Evolutionary conservation across 2,888 invertebrate species (phyloP).

Genomic region (Falcaria lacertinaria): DNA sequence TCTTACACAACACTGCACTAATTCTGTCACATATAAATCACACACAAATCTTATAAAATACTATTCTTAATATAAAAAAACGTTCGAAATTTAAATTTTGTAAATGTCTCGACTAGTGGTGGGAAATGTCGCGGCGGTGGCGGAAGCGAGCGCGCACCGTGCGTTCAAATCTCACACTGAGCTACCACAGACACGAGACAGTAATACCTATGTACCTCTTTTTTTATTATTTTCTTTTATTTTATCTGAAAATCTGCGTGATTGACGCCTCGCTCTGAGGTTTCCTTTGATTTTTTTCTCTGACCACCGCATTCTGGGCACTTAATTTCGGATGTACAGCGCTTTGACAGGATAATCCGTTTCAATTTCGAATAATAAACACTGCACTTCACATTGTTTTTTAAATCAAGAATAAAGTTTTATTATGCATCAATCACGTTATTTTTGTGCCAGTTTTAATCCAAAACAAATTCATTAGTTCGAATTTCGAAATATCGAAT

Average conservation of each 20-base stretch:
- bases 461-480: no score
- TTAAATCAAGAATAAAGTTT: no score
- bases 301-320: constrained; percentile 30
- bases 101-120: constrained; percentile 30
- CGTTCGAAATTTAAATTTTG: constrained; percentile 19
- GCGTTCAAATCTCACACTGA: constrained; percentile 69
- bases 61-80: constrained; percentile 24
- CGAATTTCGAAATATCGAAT: no score
- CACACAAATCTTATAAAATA: constrained; percentile 29
- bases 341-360: constrained; percentile 60
- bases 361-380: constrained; percentile 1
- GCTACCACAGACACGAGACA: constrained; percentile 52
- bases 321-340: constrained; percentile 47
- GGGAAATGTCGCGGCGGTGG: constrained; percentile 39
- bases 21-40: constrained; percentile 17
- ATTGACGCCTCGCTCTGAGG: constrained; percentile 50
- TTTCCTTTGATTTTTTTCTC: constrained; percentile 47
- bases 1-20: constrained; percentile 1
- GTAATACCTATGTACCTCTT: constrained; percentile 55
- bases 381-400: no score
- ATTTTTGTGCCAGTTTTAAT: no score
- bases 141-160: constrained; percentile 62
- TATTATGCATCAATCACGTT: neutral
- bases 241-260: constrained; percentile 63
- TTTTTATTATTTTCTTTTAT: constrained; percentile 60